Percentiles rank a stretch among this genome's conserved stretches.
Conservation (phyloP, 2,888 invertebrate genomes). For the Sepioteuthis lessoniana region DNA sequence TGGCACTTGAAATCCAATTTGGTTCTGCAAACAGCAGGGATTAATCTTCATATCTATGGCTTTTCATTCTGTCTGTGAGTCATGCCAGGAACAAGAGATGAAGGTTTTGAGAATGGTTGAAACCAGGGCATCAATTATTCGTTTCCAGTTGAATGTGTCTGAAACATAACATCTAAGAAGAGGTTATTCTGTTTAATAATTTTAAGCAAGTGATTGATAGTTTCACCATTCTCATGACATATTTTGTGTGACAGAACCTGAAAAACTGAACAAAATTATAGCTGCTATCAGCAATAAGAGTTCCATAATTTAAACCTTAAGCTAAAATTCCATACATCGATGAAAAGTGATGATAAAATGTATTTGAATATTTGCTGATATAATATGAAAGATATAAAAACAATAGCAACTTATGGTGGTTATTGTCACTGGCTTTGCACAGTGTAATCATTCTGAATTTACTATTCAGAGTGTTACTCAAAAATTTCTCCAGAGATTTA, state of each 20-base stretch:
- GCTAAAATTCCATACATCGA: background rate
- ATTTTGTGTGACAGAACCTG: background rate
- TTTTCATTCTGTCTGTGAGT: slow-evolving; percentile 8
- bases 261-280: background rate
- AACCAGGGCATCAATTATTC: background rate
- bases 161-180: background rate
- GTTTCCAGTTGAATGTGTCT: background rate
- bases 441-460: no score
- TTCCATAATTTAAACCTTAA: background rate
- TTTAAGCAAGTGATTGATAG: background rate
- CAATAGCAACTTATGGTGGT: no score
- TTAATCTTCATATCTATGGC: slow-evolving; percentile 10
- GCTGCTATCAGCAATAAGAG: background rate
- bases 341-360: background rate
- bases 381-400: no score
- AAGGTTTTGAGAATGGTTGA: background rate
- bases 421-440: no score
- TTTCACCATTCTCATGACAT: background rate
- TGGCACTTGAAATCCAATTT: slow-evolving; percentile 1
- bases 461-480: no score
- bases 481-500: no score
- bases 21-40: background rate
- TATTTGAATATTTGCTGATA: background rate
- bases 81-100: background rate
- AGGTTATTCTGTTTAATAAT: background rate